phyloP scores from a whole-genome alignment of 2,797 vertebrate genomes.

The Enteromius fasciolatus region DNA sequence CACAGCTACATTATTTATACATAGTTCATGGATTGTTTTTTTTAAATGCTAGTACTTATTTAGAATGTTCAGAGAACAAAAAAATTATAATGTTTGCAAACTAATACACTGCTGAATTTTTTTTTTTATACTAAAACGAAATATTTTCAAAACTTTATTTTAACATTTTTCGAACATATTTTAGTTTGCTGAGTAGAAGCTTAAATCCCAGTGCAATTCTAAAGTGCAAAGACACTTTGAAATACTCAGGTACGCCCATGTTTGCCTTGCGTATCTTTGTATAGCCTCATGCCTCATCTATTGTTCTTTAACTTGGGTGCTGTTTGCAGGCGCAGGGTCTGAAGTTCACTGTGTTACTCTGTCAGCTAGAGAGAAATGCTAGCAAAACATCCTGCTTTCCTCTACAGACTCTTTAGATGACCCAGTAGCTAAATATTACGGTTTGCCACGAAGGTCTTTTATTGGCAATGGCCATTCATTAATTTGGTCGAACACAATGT shows the following conservation, averaged over 20 bases:
- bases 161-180: not conserved
- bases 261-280: conserved; percentile 67
- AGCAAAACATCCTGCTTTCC: not conserved
- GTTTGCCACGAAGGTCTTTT: not conserved
- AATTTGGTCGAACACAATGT: not conserved
- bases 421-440: not conserved
- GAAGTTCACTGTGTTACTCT: conserved; percentile 52
- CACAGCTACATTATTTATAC: not conserved
- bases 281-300: conserved; percentile 44
- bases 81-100: not conserved
- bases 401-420: not conserved
- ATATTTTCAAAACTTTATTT: not conserved
- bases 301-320: conserved; percentile 65
- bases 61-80: not conserved
- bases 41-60: not conserved
- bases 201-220: not conserved
- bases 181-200: not conserved
- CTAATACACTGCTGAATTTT: not conserved
- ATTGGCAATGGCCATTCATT: not conserved
- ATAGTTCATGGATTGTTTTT: not conserved
- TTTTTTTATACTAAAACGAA: not conserved
- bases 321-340: conserved; percentile 48
- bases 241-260: conserved; percentile 65
- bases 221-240: conserved; percentile 25
- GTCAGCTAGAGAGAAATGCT: conserved; percentile 3